Evolutionary conservation across 2,888 invertebrate genomes (phyloP), one percentile per base, ranked within the genome.

Genomic region (Tridacna crocea): DNA sequence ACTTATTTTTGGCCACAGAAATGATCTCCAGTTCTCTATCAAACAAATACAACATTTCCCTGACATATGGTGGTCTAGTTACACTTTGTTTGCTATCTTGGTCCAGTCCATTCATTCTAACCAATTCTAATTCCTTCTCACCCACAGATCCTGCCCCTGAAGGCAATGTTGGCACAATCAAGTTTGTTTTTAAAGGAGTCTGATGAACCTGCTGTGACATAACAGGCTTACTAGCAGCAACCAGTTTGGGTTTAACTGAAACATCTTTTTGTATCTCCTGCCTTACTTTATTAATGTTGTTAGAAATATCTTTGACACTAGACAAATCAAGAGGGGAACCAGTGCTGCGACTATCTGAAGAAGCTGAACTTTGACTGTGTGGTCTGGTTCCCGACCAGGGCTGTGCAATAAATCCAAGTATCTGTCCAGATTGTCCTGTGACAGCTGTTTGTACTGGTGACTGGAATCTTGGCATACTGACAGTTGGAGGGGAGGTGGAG

Each of bases 1-100:
- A 92, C 58, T 91, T 89, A 70, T 92, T 90, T 77, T 91, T 91
- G 15, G 90, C 92, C 0, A 92, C 92, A 58, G 91, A 90, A 68
- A 92, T 91, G 51, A 92, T 92, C 82, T 92, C 92, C 26, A 92
- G 84, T 76, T 92, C 92, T 77, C 88, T 88, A 70, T 92, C 91
- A 85, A 92, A 91, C 12, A 92, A 77, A 70, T 84, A 87, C 65
- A 92, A 82, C 80, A 92, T 88, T 76, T 92, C 87, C 77, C 88
- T 88, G 70, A 90, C 89, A 80, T 92, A 92, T n/a, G 84, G 83
- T 24, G 82, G 77, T 75, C 84, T 89, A 36, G 70, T 79, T n/a
- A 72, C 27, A 51, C 51, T 26, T 61, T 13, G n/a, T 24, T 17
- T 70, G 6, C 15, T 13, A n/a, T 70, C 70, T 51, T 70, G 22